Evolutionary conservation across 2,888 invertebrate genomes (phyloP).

Genomic region (Myopa tessellatipennis): DNA sequence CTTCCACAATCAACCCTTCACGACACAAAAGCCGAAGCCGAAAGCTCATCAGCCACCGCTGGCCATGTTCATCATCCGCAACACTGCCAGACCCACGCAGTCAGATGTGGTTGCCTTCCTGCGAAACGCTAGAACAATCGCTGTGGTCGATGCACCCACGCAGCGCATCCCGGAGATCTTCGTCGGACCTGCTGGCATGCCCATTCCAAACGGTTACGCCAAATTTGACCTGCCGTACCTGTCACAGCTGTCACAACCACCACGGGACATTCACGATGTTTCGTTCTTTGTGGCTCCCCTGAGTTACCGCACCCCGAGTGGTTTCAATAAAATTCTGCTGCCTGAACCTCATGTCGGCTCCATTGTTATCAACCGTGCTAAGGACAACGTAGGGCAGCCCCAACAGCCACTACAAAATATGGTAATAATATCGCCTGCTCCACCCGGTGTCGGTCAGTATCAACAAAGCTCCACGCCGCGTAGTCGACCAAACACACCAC

Average conservation of each 20-base stretch:
- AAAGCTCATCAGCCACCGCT: constrained; percentile 87
- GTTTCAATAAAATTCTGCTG: constrained; percentile 86
- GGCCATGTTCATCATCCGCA: constrained; percentile 80
- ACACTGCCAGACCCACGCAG: constrained; percentile 70
- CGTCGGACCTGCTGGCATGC: constrained; percentile 82
- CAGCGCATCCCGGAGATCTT: constrained; percentile 80
- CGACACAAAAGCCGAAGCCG: constrained; percentile 69
- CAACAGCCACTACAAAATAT: constrained; percentile 40
- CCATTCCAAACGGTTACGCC: constrained; percentile 77
- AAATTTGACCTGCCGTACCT: constrained; percentile 87
- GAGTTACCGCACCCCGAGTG: constrained; percentile 85
- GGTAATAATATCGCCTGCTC: constrained; percentile 51
- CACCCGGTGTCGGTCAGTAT: constrained; percentile 46
- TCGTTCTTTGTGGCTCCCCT: constrained; percentile 89
- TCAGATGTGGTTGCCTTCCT: constrained; percentile 78
- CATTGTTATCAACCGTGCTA: constrained; percentile 76
- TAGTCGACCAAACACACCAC: constrained; percentile 44
- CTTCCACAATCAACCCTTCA: constrained; percentile 55
- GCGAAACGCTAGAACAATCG: constrained; percentile 78
- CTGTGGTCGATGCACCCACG: constrained; percentile 81
- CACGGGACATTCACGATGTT: constrained; percentile 77
- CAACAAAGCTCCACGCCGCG: constrained; percentile 46
- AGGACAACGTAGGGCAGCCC: constrained; percentile 45
- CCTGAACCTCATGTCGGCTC: constrained; percentile 90
- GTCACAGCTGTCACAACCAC: constrained; percentile 68